phyloP scores from a whole-genome alignment of 37 sponge, comb jelly and placozoan genomes.

The Mnemiopsis leidyi region DNA sequence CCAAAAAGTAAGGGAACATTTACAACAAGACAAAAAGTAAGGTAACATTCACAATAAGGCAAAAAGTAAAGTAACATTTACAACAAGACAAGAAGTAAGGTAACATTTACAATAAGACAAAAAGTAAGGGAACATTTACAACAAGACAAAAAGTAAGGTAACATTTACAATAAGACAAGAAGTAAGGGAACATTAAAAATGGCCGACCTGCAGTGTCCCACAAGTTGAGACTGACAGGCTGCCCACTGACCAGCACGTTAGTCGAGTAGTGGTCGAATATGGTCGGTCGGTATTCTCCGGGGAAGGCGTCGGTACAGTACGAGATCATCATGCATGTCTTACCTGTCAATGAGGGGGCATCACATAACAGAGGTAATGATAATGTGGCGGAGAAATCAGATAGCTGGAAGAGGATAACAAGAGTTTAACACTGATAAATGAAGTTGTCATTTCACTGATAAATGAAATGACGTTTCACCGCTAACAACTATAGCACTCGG shows the following conservation, averaged over 20 bases:
- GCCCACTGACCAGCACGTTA: neutral
- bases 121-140: neutral
- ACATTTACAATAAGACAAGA: neutral
- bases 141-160: neutral
- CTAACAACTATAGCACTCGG: too few relatives aligned
- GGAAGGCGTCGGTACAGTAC: constrained; percentile 34
- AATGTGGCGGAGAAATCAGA: neutral
- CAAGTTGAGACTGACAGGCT: neutral
- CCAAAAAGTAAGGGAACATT: too few relatives aligned
- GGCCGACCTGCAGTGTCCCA: constrained; percentile 3
- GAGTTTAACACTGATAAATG: too few relatives aligned
- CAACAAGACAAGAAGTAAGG: neutral
- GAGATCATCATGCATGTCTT: constrained; percentile 25
- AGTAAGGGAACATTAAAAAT: neutral
- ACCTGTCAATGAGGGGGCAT: neutral
- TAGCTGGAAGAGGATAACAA: too few relatives aligned
- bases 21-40: too few relatives aligned
- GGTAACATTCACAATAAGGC: neutral
- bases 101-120: neutral
- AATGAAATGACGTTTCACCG: too few relatives aligned
- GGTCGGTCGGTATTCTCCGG: constrained; percentile 22
- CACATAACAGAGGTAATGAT: neutral
- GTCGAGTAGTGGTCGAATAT: constrained; percentile 15
- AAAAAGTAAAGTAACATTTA: neutral
- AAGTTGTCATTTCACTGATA: neutral